These are phyloP conservation scores for Sarcoramphus papa DNA, from an alignment of 2,797 vertebrate genomes.

Conservation along the genomic window DNA sequence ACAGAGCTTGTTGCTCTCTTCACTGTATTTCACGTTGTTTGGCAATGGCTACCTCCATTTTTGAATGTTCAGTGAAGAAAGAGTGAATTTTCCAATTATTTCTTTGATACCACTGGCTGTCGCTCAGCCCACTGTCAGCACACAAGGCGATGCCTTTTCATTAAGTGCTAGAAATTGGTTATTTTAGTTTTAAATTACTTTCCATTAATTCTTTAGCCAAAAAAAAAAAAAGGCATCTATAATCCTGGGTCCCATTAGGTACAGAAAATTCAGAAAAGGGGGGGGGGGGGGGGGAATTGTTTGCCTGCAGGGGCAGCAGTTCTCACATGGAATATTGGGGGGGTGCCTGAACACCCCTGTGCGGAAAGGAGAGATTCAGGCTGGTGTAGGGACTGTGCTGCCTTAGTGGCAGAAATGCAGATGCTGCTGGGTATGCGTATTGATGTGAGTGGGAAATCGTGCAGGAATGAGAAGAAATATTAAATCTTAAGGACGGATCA, in stretches of 20 bases:
- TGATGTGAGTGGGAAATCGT: neutral
- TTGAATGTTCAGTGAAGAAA: neutral
- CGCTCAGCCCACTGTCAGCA: neutral
- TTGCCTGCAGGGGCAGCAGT: neutral
- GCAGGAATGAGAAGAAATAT: neutral
- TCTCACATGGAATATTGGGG: neutral
- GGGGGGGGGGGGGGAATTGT: no score
- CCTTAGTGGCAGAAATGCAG: neutral
- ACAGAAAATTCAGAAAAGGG: neutral
- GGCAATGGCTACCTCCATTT: neutral
- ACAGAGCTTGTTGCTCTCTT: neutral
- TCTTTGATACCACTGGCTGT: neutral
- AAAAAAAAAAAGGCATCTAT: neutral
- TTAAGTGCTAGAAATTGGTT: neutral
- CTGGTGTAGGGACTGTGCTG: neutral
- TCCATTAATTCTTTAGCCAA: neutral
- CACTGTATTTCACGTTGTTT: neutral
- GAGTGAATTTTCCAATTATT: neutral
- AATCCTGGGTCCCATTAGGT: neutral
- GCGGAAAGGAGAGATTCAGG: accelerated
- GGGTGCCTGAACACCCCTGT: accelerated
- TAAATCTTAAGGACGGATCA: neutral
- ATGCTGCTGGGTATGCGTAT: neutral
- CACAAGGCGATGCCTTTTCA: neutral
- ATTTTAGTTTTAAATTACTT: neutral